Percentiles rank a stretch among this genome's conserved stretches.
These are phyloP conservation scores for Percina caprodes DNA, from an alignment of 2,113 vertebrate species.

Conservation along the genomic window DNA sequence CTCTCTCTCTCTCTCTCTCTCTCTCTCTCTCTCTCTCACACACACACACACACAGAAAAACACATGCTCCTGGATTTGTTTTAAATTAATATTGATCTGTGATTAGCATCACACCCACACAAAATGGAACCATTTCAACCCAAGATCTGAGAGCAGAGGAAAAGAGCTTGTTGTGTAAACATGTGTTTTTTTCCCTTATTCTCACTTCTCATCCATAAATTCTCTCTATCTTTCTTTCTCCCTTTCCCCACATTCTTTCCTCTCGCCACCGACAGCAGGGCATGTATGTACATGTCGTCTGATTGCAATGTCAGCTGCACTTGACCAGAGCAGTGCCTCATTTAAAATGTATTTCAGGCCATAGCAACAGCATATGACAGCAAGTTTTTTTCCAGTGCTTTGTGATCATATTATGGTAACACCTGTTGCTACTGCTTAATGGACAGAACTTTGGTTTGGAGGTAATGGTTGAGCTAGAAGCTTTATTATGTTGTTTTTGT, in stretches of 20 bases:
- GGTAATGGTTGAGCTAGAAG: not conserved
- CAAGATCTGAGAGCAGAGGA: not conserved
- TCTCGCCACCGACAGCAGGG: not conserved
- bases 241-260: not conserved
- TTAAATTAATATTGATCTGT: constrained; percentile 33
- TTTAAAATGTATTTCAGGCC: constrained; percentile 10
- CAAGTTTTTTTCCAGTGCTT: constrained; percentile 1
- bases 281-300: constrained; percentile 25
- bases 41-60: not conserved
- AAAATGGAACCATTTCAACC: constrained; percentile 33
- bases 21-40: constrained; percentile 13
- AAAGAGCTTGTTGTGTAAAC: constrained; percentile 40
- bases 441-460: not conserved
- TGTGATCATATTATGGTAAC: not conserved
- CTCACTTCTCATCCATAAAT: constrained; percentile 14
- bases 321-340: not conserved
- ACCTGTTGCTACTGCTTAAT: not conserved
- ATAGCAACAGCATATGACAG: not conserved
- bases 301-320: constrained; percentile 25
- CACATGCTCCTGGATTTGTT: constrained; percentile 4
- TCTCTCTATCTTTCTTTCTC: not conserved
- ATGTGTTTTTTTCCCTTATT: not conserved
- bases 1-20: too few species aligned
- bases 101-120: constrained; percentile 23
- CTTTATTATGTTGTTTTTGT: not conserved